phyloP scores from a whole-genome alignment of 2,113 vertebrate genomes.

The Vombatus ursinus region DNA sequence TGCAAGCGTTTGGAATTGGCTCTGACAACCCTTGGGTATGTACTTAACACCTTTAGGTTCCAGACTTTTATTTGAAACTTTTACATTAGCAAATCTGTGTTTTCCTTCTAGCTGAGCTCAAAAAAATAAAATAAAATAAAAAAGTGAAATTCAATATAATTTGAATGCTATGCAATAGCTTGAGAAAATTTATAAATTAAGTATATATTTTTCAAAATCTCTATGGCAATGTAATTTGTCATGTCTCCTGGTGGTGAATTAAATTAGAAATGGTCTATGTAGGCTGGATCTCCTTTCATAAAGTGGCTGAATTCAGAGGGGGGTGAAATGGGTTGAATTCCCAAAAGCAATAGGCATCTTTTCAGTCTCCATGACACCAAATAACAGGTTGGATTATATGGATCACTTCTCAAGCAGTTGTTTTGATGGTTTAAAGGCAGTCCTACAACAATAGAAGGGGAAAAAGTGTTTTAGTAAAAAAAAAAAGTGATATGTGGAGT shows the following conservation, averaged over 20 bases:
- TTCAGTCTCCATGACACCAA: not conserved
- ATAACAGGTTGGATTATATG: not conserved
- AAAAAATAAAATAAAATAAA: not conserved
- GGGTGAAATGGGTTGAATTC: not conserved
- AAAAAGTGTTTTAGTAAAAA: not conserved
- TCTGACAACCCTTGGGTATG: not conserved
- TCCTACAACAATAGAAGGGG: not conserved
- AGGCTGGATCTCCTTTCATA: not conserved
- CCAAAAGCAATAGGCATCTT: not conserved
- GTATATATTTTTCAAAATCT: not conserved
- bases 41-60: not conserved
- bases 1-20: not conserved
- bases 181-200: constrained; percentile 4
- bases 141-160: constrained; percentile 1
- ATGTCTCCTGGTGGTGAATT: not conserved
- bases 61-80: not conserved
- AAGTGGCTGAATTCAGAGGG: not conserved
- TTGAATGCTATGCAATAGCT: not conserved
- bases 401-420: not conserved
- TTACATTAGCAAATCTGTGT: constrained; percentile 2
- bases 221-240: not conserved
- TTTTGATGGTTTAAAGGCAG: not conserved
- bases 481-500: not conserved
- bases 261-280: not conserved
- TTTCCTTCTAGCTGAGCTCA: not conserved